Evolutionary conservation across 2,888 invertebrate species (phyloP), one percentile per base, ranked within the genome.

Genomic region (Oligia fasciuncula): DNA sequence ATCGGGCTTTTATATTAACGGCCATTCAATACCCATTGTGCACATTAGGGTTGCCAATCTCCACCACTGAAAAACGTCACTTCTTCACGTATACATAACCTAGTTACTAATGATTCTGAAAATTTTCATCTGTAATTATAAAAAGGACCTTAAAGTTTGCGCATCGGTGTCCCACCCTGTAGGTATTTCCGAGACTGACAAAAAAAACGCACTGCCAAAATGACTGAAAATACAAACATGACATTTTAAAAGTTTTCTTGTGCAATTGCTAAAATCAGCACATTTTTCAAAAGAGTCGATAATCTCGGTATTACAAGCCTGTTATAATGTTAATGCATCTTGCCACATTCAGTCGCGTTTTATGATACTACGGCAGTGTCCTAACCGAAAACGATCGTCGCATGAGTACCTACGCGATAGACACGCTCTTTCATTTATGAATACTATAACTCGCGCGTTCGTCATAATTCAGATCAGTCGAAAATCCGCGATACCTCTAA

Each of bases 1-100:
- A 81, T 86, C 87, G 54, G 69, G 65, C 17, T 88, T 87, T 87
- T 85, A 78, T 81, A 87, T 83, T 80, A 86, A 80, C 65, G 81
- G 75, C 77, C 77, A 73, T 73, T 73, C 78, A 76, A 80, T 85
- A 84, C 40, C 82, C 67, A 80, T 85, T 85, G 86, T 88, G 60
- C 69, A 4, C 2, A 8, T 19, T 81, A 88, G 86, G 88, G 79
- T 2, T 71, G 77, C 63, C 73, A 72, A 54, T 14, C 8, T 23
- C 29, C 5, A 63, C 29, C 60, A 63, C 40, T 43, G 57, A 29
- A 62, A 72, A 46, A 4, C 2, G 8, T 8, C 9, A 4, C 5
- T 67, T 67, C 17, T 67, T 46, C 17, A 14, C 4, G 57, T 57
- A 43, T 23, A 49, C 49, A 14, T 14, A 14, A 49, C 4, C 4